Evolutionary conservation across 2,113 vertebrate genomes (phyloP).

Genomic region (Notothenia rossii): DNA sequence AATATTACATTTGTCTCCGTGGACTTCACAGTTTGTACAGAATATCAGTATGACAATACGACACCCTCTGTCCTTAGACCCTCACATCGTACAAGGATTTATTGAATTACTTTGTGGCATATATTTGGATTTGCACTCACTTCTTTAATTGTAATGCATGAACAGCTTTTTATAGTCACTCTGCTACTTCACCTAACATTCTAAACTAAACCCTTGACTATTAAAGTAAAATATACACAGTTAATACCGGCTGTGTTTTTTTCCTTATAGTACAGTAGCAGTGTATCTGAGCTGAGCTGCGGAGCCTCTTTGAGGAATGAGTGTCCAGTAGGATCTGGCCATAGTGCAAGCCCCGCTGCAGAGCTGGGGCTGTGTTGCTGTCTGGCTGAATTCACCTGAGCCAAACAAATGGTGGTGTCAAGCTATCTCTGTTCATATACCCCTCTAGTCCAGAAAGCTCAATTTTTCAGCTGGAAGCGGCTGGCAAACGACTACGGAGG

Average conservation of each 20-base stretch:
- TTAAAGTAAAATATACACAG: background rate
- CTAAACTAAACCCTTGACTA: background rate
- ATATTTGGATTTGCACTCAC: no score
- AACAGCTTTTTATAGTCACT: background rate
- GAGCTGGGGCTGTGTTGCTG: conserved; percentile 70
- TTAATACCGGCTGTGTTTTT: conserved; percentile 22
- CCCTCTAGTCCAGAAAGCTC: conserved; percentile 73
- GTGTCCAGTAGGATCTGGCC: conserved; percentile 72
- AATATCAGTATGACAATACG: no score
- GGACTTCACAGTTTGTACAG: background rate
- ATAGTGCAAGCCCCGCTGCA: conserved; percentile 68
- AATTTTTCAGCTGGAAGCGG: conserved; percentile 79
- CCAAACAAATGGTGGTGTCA: conserved; percentile 83
- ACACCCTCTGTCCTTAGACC: no score
- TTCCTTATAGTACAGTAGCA: conserved; percentile 15
- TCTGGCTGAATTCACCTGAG: conserved; percentile 81
- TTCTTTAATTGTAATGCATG: no score
- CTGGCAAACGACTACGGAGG: conserved; percentile 71
- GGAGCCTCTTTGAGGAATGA: conserved; percentile 67
- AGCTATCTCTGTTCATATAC: conserved; percentile 80
- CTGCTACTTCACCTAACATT: background rate
- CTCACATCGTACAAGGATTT: no score
- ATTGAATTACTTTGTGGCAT: no score
- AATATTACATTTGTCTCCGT: background rate
- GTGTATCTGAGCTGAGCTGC: conserved; percentile 21